phyloP scores from a whole-genome alignment of 1,140 invertebrate genomes.

The Drosophila triauraria region DNA sequence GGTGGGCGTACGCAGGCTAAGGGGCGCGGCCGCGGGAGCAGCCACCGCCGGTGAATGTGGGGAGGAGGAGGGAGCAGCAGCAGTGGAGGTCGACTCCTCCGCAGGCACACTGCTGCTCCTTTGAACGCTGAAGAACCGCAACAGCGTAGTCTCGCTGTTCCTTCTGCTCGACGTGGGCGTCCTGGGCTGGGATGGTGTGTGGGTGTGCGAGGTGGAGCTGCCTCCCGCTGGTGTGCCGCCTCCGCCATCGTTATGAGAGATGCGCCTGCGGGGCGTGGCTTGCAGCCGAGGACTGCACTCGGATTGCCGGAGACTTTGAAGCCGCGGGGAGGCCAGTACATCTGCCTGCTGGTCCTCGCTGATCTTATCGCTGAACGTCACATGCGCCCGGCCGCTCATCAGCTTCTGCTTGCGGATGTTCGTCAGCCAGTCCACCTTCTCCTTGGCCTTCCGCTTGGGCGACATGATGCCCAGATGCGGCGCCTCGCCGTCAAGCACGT shows the following conservation, averaged over 20 bases:
- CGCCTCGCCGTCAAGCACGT: constrained; percentile 90
- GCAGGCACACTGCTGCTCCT: constrained; percentile 35
- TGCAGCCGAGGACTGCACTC: constrained; percentile 69
- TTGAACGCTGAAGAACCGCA: constrained; percentile 80
- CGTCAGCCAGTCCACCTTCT: constrained; percentile 90
- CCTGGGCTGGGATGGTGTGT: constrained; percentile 40
- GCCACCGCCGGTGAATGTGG: constrained; percentile 9
- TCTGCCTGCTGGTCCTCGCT: constrained; percentile 53
- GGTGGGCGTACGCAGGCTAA: constrained; percentile 42
- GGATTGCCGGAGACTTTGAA: constrained; percentile 73
- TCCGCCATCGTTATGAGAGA: constrained; percentile 55
- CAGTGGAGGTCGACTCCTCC: constrained; percentile 7
- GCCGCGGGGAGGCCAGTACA: constrained; percentile 65
- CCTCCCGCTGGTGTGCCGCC: constrained; percentile 15
- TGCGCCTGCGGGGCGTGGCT: constrained; percentile 65
- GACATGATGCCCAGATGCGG: constrained; percentile 90
- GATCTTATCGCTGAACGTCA: constrained; percentile 73
- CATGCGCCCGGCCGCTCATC: constrained; percentile 57
- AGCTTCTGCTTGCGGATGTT: constrained; percentile 88
- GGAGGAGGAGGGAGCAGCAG: constrained; percentile 3
- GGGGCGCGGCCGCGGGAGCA: constrained; percentile 1
- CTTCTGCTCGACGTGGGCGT: constrained; percentile 78
- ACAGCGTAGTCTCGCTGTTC: constrained; percentile 80
- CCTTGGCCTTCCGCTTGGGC: constrained; percentile 87
- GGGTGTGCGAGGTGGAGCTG: constrained; percentile 11